These are phyloP conservation scores for Polymixis flavicincta DNA, from an alignment of 2,888 invertebrate genomes.

Conservation along the genomic window DNA sequence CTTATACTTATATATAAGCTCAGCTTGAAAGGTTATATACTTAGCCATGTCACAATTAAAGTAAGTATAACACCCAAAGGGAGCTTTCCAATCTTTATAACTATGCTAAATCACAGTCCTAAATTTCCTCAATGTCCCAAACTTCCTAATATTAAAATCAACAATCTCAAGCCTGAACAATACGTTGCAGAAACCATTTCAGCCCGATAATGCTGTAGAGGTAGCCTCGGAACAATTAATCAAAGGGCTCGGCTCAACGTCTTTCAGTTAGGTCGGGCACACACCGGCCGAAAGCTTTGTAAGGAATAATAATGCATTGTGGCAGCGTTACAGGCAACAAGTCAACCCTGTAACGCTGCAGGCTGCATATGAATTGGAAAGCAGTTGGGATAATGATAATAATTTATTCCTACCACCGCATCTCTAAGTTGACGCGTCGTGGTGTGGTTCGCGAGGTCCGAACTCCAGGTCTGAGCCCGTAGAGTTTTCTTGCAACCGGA, in stretches of 20 bases:
- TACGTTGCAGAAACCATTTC: conserved; percentile 36
- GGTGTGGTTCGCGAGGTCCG: too few relatives aligned
- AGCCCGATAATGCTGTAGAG: conserved; percentile 40
- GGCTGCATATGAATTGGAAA: background rate
- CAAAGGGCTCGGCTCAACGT: conserved; percentile 49
- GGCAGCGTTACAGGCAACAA: background rate
- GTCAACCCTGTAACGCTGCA: background rate
- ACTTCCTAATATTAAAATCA: background rate
- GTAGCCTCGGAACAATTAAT: conserved; percentile 61
- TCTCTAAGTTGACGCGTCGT: too few relatives aligned
- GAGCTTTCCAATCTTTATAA: background rate
- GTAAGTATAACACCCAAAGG: background rate
- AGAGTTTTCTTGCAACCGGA: too few relatives aligned
- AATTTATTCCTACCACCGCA: too few relatives aligned
- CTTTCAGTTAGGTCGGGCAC: conserved; percentile 37
- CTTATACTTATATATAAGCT: too few relatives aligned
- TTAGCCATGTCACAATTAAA: background rate
- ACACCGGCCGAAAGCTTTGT: conserved; percentile 43
- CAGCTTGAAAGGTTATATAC: background rate
- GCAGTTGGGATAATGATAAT: background rate
- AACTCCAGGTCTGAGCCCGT: too few relatives aligned
- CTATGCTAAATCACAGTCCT: background rate
- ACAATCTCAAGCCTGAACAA: conserved; percentile 23
- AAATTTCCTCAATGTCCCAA: background rate
- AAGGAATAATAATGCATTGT: conserved; percentile 35